These are phyloP conservation scores for Uromys caudimaculatus DNA, from an alignment of 2,797 vertebrate species.

Conservation along the genomic window DNA sequence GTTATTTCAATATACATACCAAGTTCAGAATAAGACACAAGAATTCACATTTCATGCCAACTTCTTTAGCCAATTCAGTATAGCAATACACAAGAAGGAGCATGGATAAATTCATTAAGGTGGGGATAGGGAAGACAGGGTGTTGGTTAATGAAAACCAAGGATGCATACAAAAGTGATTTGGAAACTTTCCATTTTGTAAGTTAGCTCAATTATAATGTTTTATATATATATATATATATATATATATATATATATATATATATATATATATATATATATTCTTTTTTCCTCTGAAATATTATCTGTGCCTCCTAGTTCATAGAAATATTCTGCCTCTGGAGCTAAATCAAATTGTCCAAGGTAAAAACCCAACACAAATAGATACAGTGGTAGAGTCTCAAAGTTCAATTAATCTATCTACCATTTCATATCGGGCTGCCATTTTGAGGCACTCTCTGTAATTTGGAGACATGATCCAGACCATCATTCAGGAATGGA, in stretches of 20 bases:
- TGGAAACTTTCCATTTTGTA: not conserved
- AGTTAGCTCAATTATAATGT: not conserved
- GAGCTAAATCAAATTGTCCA: not conserved
- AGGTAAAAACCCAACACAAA: not conserved
- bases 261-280: too few species aligned
- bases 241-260: too few species aligned
- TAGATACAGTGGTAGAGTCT: not conserved
- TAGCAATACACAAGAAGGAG: not conserved
- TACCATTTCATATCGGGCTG: not conserved
- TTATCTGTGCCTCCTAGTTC: not conserved
- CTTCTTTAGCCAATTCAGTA: not conserved
- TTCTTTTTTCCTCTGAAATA: not conserved
- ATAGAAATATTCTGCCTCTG: not conserved
- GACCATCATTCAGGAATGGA: not conserved
- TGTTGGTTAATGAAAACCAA: not conserved
- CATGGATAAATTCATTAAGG: not conserved
- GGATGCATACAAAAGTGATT: not conserved
- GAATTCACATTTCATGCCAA: not conserved
- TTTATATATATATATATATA: not conserved
- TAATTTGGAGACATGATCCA: conserved; percentile 25
- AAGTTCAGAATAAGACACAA: not conserved
- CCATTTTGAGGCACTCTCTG: not conserved
- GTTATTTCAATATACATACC: not conserved
- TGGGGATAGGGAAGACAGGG: not conserved
- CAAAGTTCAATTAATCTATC: not conserved